Base-by-base conservation (phyloP, 1,140 invertebrate species). In the Hylaeus volcanicus region DNA sequence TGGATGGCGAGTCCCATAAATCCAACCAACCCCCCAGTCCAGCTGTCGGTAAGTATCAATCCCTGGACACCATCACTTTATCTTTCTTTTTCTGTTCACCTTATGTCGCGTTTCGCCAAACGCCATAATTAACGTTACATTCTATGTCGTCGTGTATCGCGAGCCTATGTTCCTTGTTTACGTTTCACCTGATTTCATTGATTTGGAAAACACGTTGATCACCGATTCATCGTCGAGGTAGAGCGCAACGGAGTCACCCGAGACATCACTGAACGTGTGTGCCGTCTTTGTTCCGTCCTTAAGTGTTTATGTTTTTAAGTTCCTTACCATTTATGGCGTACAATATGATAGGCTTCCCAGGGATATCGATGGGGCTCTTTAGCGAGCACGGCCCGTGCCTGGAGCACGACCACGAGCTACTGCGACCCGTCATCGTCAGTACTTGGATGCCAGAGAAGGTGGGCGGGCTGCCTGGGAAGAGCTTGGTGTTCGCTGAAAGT, bases 381-480 rank as follows among this genome's bases (percentile, higher is more conserved):
- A 93, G 92, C 73, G 90, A 93, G 45, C 92, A 93, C 84, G 95
- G 95, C 5, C 95, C 97, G 0, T 98, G 98, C 92, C 93, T 96
- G 79, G 97, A 97, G 74, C 98, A 98, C 90, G 96, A 98, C 92
- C 96, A 98, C 89, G 97, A 97, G 87, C 93, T 95, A 37, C 94
- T 98, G 0, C 94, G 95, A 45, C 97, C 97, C 1, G 96, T 97
- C 87, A 95, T 98, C 84, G 96, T 98, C 56, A 97, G 96, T 78
- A 97, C 96, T 2, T 97, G 97, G 97, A 96, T 97, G 94, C 96
- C 97, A 26, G 96, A 96, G 85, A 96, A 97, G 68, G 96, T 98
- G 77, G 97, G 97, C 45, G 97, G 96, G 11, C 94, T 97, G 89
- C 96, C 97, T 43, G 96, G 97, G 66, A 95, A 96, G 80, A 96